Base-by-base conservation (phyloP, 2,113 vertebrate species). In the Pavo muticus region DNA sequence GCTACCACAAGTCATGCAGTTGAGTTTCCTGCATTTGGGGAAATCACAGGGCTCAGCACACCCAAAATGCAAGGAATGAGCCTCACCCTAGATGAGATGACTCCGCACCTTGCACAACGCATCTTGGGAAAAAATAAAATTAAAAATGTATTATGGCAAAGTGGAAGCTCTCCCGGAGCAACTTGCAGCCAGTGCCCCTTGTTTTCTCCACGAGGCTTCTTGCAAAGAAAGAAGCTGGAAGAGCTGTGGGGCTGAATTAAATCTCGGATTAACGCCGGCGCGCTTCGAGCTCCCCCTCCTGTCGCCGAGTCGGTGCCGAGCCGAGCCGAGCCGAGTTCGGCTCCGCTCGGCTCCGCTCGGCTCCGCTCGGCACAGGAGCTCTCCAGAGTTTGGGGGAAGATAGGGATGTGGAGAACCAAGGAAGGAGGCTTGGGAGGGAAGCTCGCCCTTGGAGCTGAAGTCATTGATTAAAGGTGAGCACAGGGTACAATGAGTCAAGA, bases 231-330 rank as follows among this genome's bases (percentile, higher is more conserved):
- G 60, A 64, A 25, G 37, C 61, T 40, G 25, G 39, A 27, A 29
- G 37, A 40, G 61, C 61, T 11, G 39, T 7, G 50, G 14, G 64
- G 84, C 50, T 77, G n/a, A 71, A 76, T 81, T 11, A 54, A 77
- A 4, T 13, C 17, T 0, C 30, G 1, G 56, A 35, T 59, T 40
- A 81, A 90, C 83, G 68, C 45, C n/a, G 16, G 64, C 50, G 92
- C 80, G 77, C 76, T 96, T 50, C 71, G 93, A 95, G 95, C 96
- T 95, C 96, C 96, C 95, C 82, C 95, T 97, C 93, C 94, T 80
- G 96, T 92, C 64, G 32, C 80, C 37, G 40, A 42, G 77, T 2
- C 47, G 14, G 19, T 10, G 61, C 71, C 75, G 40, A 64, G n/a
- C 44, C 44, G 39, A 32, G 15, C 44, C 56, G n/a, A 27, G 64